Evolutionary conservation across 2,797 vertebrate genomes (phyloP).

Genomic region (Dermochelys coriacea): DNA sequence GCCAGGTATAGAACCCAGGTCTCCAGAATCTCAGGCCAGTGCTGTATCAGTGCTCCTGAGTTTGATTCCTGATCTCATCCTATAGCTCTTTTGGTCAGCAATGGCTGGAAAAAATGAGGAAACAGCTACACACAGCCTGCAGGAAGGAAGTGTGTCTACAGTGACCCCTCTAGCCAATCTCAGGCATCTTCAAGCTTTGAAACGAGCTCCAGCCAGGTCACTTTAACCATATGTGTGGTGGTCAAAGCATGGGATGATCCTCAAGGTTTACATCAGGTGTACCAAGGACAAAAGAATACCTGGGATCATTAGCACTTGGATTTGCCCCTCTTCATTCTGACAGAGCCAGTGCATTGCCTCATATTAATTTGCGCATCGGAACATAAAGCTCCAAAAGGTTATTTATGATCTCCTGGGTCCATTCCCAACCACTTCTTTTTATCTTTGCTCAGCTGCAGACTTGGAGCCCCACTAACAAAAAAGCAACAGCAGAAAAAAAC

Average conservation of each 20-base stretch:
- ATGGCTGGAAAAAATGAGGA: background rate
- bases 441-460: constrained; percentile 21
- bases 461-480: constrained; percentile 12
- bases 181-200: background rate
- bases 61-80: background rate
- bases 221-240: constrained; percentile 28
- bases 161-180: background rate
- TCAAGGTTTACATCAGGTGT: constrained; percentile 1
- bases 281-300: background rate
- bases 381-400: constrained; percentile 59
- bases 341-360: constrained; percentile 55
- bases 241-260: background rate
- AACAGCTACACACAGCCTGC: background rate
- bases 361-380: constrained; percentile 55
- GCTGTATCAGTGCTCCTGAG: background rate
- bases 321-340: constrained; percentile 44
- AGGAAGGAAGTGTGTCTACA: background rate
- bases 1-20: background rate
- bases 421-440: constrained; percentile 38
- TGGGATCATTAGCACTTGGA: constrained; percentile 45
- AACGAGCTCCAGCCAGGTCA: background rate
- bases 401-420: constrained; percentile 57
- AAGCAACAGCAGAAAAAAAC: constrained; percentile 1
- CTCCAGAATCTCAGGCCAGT: background rate
- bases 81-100: background rate